Percentiles rank a stretch among this genome's conserved stretches.
Conservation (phyloP, 2,113 vertebrate genomes). For the Chloroceryle aenea region DNA sequence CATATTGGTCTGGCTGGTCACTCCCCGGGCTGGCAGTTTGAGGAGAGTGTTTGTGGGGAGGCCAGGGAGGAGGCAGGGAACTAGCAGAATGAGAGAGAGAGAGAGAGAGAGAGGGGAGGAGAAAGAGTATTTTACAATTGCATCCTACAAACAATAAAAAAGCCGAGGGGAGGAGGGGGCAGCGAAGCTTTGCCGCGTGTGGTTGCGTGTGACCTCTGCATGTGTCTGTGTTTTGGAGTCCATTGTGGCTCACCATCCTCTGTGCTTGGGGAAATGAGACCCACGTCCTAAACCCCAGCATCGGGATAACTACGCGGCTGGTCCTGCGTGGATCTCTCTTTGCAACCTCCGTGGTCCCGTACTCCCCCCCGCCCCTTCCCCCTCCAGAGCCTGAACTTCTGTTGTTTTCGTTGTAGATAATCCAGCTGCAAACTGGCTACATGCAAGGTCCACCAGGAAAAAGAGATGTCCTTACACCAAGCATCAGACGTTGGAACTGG, state of each 20-base stretch:
- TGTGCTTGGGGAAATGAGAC: background rate
- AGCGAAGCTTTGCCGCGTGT: background rate
- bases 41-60: background rate
- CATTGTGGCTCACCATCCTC: slow-evolving; percentile 38
- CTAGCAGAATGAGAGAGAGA: background rate
- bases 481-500: slow-evolving; percentile 96
- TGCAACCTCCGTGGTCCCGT: background rate
- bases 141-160: slow-evolving; percentile 2
- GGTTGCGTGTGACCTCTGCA: slow-evolving; percentile 44
- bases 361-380: too few species aligned
- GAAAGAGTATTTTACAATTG: slow-evolving; percentile 7
- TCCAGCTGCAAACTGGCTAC: slow-evolving; percentile 96
- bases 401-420: slow-evolving; percentile 84
- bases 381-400: slow-evolving; percentile 24
- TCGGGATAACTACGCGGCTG: background rate
- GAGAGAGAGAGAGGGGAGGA: background rate
- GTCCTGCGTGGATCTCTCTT: background rate
- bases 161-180: background rate
- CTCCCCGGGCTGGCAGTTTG: background rate
- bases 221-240: slow-evolving; percentile 31
- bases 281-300: background rate
- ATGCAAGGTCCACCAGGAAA: slow-evolving; percentile 96
- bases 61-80: background rate
- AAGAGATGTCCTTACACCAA: slow-evolving; percentile 97
- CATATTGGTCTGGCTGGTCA: background rate